These are phyloP conservation scores for Trachelus stipa DNA, from an alignment of 2,888 invertebrate species.

Conservation along the genomic window DNA sequence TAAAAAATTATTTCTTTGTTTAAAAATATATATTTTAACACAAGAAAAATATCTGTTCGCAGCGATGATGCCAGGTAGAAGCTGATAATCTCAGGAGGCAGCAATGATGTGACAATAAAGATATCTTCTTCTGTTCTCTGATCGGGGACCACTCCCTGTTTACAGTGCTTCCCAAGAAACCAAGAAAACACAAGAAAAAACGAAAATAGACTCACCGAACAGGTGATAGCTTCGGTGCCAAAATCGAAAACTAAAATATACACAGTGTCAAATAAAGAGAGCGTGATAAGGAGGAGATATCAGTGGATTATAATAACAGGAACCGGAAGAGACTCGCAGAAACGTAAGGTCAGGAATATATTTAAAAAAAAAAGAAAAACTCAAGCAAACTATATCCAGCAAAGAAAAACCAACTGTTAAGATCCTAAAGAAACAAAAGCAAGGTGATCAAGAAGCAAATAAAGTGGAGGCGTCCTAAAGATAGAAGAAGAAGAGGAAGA, in stretches of 20 bases:
- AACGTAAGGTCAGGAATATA: slow-evolving; percentile 14
- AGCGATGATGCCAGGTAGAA: slow-evolving; percentile 58
- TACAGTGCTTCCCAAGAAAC: slow-evolving; percentile 61
- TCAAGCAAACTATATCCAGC: slow-evolving; percentile 16
- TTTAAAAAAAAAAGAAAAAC: slow-evolving; percentile 2
- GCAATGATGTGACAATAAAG: slow-evolving; percentile 66
- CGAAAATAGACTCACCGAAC: not conserved
- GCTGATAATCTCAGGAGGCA: slow-evolving; percentile 54
- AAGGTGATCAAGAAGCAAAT: slow-evolving; percentile 15
- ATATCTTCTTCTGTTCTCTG: slow-evolving; percentile 52
- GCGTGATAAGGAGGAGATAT: not conserved
- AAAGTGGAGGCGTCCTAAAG: slow-evolving; percentile 3
- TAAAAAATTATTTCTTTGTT: not conserved
- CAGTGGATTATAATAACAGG: not conserved
- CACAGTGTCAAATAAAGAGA: not conserved
- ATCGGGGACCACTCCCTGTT: slow-evolving; percentile 53
- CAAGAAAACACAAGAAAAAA: slow-evolving; percentile 28
- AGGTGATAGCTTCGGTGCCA: slow-evolving; percentile 18
- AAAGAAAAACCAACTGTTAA: slow-evolving; percentile 27
- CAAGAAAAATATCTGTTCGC: slow-evolving; percentile 35
- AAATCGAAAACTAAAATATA: slow-evolving; percentile 10
- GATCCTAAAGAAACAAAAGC: slow-evolving; percentile 33
- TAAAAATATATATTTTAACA: not conserved
- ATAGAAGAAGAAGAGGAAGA: slow-evolving; percentile 24
- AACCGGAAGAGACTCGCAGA: slow-evolving; percentile 7